These are phyloP conservation scores for Lithobates pipiens DNA, from an alignment of 2,797 vertebrate genomes.

Conservation along the genomic window DNA sequence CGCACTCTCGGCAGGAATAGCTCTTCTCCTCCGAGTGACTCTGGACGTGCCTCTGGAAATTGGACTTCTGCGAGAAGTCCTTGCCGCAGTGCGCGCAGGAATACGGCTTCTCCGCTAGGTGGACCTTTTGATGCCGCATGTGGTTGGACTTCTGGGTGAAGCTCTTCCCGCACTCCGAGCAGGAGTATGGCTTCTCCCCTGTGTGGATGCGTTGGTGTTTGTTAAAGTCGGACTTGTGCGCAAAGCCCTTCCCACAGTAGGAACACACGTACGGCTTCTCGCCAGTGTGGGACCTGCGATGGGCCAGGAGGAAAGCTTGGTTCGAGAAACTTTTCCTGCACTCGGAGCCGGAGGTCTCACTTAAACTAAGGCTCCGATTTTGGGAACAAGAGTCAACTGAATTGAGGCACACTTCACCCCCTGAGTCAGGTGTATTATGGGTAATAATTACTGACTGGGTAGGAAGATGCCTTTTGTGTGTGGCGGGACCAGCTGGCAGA, in stretches of 20 bases:
- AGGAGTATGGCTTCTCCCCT: background rate
- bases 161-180: background rate
- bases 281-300: background rate
- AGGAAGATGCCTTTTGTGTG: too few relatives aligned
- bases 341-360: background rate
- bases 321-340: background rate
- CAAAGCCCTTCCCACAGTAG: constrained; percentile 5
- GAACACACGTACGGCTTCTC: background rate
- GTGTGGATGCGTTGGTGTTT: background rate
- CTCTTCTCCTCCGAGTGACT: background rate
- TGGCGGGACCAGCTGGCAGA: too few relatives aligned
- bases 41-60: background rate
- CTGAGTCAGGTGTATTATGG: too few relatives aligned
- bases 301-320: background rate
- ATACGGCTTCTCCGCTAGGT: background rate
- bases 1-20: background rate
- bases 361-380: too few relatives aligned
- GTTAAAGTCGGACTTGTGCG: background rate
- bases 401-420: too few relatives aligned
- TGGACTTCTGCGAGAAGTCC: background rate
- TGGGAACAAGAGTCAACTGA: too few relatives aligned
- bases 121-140: background rate
- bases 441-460: too few relatives aligned
- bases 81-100: background rate
- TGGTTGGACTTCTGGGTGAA: background rate